Evolutionary conservation across 2,113 vertebrate species (phyloP), one percentile per base, ranked within the genome.

Genomic region (Ranitomeya imitator): DNA sequence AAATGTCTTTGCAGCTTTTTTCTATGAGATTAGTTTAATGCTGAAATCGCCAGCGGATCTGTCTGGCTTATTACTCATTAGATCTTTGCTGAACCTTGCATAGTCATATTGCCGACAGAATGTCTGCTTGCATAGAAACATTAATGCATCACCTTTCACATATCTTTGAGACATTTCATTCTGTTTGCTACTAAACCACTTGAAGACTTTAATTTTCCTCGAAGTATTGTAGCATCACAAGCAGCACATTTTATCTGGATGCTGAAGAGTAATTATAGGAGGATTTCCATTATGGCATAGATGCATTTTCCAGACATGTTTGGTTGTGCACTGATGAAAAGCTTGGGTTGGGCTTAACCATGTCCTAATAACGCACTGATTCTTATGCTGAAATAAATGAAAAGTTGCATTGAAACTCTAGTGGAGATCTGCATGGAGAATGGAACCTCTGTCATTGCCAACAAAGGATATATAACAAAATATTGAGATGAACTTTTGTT

Each of bases 131-230:
- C 31, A 65, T 82, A 51, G 11, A 63, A 63, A 61, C 80, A 74
- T 74, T 63, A 82, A 63, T 82, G n/a, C 37, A 82, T 82, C 80
- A 65, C 80, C 60, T 82, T 63, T 63, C 80, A 61, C 78, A 59
- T 79, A 15, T 79, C 54, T 79, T 23, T 59, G 6, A 59, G 54
- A 59, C 19, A 21, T n/a, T 79, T 59, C 55, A 16, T 59, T 79
- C n/a, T 79, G 54, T 79, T 59, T 79, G 54, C 78, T 79, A 79
- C 54, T 59, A 79, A 79, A 59, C 51, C 78, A 79, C 54, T 79
- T 79, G 78, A 79, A 79, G 78, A 60, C 21, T 60, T 79, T 26
- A 79, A 79, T 59, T 59, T 55, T 59, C 23, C 21, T 16, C 4
- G 23, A 59, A 79, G 78, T 79, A n/a, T 26, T 59, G 6, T 79